A percentile compares a stretch with the other conserved stretches of the same genome.
Conservation (phyloP, 2,113 vertebrate genomes). For the Sphyrna mokarran region DNA sequence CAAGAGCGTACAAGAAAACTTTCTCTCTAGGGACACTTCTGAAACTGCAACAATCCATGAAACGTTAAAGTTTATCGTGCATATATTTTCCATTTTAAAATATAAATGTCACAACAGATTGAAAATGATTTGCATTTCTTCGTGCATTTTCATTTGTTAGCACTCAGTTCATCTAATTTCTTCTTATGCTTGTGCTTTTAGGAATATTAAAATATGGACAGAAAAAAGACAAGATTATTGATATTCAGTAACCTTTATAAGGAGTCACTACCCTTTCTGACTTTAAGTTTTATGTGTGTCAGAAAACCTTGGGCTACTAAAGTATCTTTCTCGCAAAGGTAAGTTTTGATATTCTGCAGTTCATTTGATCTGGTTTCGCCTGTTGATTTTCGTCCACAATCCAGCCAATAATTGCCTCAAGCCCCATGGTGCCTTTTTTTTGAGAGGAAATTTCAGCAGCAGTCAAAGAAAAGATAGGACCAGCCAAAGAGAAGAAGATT, state of each 20-base stretch:
- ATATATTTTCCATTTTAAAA: slow-evolving; percentile 7
- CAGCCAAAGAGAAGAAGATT: not conserved
- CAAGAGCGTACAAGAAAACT: not conserved
- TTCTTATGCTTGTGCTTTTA: not conserved
- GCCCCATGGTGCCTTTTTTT: not conserved
- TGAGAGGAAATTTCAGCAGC: not conserved
- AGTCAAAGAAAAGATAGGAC: not conserved
- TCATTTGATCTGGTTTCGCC: not conserved
- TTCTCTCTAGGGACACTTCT: not conserved
- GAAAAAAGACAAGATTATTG: not conserved
- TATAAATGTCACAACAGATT: not conserved
- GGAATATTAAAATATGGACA: not conserved
- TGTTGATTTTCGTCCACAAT: not conserved
- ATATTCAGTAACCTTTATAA: not conserved
- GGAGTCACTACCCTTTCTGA: not conserved
- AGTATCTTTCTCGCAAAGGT: not conserved
- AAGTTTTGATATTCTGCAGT: not conserved
- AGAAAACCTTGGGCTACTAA: not conserved
- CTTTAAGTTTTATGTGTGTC: not conserved
- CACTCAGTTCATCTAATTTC: not conserved
- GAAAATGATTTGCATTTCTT: not conserved
- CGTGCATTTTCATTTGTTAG: not conserved
- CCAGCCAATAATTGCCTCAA: not conserved
- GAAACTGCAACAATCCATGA: not conserved
- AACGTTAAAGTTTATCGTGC: not conserved